Conservation (phyloP, 1,140 invertebrate genomes). For the Penaeus chinensis region DNA sequence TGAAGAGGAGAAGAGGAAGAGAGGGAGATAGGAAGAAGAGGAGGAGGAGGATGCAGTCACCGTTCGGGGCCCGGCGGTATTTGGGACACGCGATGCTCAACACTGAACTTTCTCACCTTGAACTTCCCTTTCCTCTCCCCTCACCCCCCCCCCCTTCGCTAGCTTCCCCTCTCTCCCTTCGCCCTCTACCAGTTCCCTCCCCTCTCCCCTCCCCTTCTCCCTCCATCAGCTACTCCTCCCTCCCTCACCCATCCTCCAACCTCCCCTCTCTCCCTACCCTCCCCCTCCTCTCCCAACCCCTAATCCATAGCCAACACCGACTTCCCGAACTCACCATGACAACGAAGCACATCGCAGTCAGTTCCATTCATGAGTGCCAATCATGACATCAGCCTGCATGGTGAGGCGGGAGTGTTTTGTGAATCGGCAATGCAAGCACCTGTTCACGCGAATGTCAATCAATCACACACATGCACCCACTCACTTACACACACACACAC, state of each 20-base stretch:
- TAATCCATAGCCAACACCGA: too few relatives aligned
- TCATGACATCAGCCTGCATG: too few relatives aligned
- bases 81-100: not conserved
- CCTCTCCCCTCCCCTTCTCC: too few relatives aligned
- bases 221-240: not conserved
- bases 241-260: not conserved
- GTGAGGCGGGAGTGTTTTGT: too few relatives aligned
- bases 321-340: too few relatives aligned
- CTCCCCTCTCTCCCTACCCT: not conserved
- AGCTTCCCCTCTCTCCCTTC: conserved; percentile 11
- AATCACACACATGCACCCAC: too few relatives aligned
- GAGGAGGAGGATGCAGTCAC: not conserved
- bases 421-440: too few relatives aligned
- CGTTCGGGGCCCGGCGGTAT: not conserved
- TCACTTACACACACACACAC: too few relatives aligned
- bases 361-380: too few relatives aligned
- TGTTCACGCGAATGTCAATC: too few relatives aligned
- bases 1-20: not conserved
- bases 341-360: too few relatives aligned
- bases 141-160: not conserved
- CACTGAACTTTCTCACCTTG: not conserved
- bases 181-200: not conserved
- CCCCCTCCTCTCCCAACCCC: too few relatives aligned
- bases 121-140: not conserved
- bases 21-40: not conserved